Evolutionary conservation across 2,797 vertebrate genomes (phyloP), one percentile per base, ranked within the genome.

Genomic region (Fratercula arctica): DNA sequence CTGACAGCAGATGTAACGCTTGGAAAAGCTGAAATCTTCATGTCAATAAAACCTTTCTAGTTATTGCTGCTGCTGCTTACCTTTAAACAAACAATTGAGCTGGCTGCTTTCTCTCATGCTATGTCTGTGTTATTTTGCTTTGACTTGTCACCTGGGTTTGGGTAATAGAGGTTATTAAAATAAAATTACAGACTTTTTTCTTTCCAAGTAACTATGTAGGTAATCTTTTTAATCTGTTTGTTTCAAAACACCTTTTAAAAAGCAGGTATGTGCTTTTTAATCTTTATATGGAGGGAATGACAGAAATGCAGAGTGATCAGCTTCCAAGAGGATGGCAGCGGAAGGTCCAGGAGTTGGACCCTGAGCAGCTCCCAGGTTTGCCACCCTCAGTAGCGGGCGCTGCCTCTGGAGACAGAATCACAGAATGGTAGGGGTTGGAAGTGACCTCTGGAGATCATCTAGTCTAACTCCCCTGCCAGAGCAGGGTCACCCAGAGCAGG

Each of bases 371-470:
- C 35, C 48, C 28, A 25, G 39, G 31, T 72, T 79, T 2, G 0
- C 6, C 2, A 15, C 46, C 26, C 11, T 94, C 23, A 5, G 14
- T 13, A 61, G 21, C 19, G 17, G 53, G 11, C 0, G 0, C 85
- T 85, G 60, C 45, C 24, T 41, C 78, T 79, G 26, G 6, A 1
- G 46, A 45, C 43, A 45, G 43, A 45, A 45, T 45, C 43, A 45
- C 43, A 45, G 17, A 45, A 45, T 45, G 1, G 8, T 45, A 45
- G n/a, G 43, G 17, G 43, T 45, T 45, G 43, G 43, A 45, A 45
- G 43, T 8, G 43, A 45, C 43, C 43, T 45, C 43, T 45, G 43
- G 43, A 45, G 43, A 43, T 43, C 43, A 43, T 43, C 43, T 43
- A 43, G 43, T 43, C 43, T 17, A 43, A 43, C 43, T 17, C 43